Evolutionary conservation across 2,113 vertebrate species (phyloP), one percentile per base, ranked within the genome.

Genomic region (Ia io): DNA sequence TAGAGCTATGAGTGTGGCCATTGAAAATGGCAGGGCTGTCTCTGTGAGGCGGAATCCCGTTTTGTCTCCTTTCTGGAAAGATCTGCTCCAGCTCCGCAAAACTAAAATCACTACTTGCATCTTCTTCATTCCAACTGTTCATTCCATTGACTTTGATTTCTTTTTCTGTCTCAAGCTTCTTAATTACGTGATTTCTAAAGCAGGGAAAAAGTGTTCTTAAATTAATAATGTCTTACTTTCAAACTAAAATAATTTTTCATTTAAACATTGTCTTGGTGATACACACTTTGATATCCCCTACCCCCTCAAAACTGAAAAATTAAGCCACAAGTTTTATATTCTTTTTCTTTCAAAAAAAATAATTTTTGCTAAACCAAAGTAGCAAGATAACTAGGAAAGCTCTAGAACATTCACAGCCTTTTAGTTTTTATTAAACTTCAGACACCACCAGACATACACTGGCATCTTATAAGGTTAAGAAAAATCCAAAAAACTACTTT

Each of bases 151-250:
- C 37, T 97, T 96, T 97, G 77, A 98, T 97, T 95, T 98, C 98
- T 37, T 97, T 98, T 95, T 96, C 98, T 37, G 93, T 83, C 88
- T 99, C 99, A 90, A 95, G 85, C 92, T 98, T 98, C 97, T 98
- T 98, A 95, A 98, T 86, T 37, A 97, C 96, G 97, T 99, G 98
- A 98, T 99, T 99, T 98, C 99, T 99, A 98, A 96, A 98, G 95
- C 6, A 97, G 42, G 97, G 65, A 93, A 77, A 88, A 86, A 95
- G 59, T 69, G 97, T 98, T 89, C 91, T 95, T 93, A 97, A 96
- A 90, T 96, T 67, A 97, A 78, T 90, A 80, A 35, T 59, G 40
- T 63, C 51, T 53, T 12, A 91, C 42, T 88, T 91, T 35, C 44
- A 91, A 30, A 25, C n/a, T 78, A 65, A 83, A 94, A 88, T 35